Evolutionary conservation across 2,113 vertebrate species (phyloP).

Genomic region (Cercopithecus mona): DNA sequence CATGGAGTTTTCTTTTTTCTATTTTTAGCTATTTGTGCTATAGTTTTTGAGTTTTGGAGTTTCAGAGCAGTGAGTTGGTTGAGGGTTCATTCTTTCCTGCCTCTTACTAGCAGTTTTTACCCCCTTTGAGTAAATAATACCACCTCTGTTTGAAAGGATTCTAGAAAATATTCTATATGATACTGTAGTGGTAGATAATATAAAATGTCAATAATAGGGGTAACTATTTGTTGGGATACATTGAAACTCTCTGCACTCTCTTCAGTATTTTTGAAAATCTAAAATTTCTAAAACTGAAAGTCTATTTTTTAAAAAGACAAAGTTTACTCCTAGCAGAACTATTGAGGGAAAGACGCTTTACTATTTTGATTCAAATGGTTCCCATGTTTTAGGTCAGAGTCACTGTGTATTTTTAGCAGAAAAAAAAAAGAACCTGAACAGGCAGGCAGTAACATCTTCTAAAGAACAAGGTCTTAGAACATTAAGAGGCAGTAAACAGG

Average conservation of each 20-base stretch:
- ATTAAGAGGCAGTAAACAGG: neutral
- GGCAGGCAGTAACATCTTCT: neutral
- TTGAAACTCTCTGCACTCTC: neutral
- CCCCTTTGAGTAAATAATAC: neutral
- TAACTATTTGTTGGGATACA: neutral
- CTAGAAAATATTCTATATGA: neutral
- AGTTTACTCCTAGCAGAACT: neutral
- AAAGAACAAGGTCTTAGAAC: neutral
- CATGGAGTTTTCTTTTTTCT: neutral
- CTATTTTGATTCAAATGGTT: neutral
- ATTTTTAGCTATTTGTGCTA: neutral
- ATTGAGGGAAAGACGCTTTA: neutral
- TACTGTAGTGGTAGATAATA: neutral
- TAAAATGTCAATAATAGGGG: neutral
- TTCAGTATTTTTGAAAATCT: slow-evolving; percentile 17
- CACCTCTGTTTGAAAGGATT: neutral
- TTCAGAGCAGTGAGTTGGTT: neutral
- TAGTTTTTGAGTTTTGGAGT: neutral
- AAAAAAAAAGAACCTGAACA: neutral
- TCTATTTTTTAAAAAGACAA: neutral
- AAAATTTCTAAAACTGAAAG: slow-evolving; percentile 10
- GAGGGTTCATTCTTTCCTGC: neutral
- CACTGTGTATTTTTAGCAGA: neutral
- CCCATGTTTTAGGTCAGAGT: neutral
- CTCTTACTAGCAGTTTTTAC: neutral